phyloP scores from a whole-genome alignment of 2,113 vertebrate species.

The Naja naja region DNA sequence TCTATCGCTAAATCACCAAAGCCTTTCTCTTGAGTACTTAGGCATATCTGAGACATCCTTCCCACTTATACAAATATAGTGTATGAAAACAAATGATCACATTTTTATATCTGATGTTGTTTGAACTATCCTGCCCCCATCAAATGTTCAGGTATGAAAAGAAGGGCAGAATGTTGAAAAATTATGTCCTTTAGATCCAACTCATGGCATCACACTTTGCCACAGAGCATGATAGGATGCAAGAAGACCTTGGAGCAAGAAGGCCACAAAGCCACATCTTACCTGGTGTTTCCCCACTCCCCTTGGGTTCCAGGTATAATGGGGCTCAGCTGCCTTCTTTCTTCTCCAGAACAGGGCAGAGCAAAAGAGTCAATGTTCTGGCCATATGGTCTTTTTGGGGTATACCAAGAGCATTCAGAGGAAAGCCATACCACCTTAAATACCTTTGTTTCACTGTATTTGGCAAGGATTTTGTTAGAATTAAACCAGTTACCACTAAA shows the following conservation, averaged over 20 bases:
- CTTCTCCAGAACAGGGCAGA: constrained; percentile 55
- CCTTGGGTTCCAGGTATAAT: constrained; percentile 20
- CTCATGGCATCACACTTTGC: background rate
- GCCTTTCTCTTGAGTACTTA: background rate
- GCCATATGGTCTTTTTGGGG: constrained; percentile 71
- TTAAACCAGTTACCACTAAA: constrained; percentile 31
- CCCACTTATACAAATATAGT: background rate
- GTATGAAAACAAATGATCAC: background rate
- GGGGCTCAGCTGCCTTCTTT: constrained; percentile 41
- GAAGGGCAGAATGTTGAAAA: background rate
- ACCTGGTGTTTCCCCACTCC: constrained; percentile 7
- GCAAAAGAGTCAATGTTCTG: constrained; percentile 62
- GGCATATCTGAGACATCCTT: background rate
- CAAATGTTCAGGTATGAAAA: background rate
- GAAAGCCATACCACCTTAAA: constrained; percentile 64
- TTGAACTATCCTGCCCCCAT: background rate
- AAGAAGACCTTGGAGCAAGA: background rate
- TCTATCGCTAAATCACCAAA: background rate
- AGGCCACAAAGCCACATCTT: background rate
- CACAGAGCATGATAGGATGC: constrained; percentile 6
- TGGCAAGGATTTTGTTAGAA: constrained; percentile 45
- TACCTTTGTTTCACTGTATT: constrained; percentile 52
- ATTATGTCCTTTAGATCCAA: rapidly evolving
- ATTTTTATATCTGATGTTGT: background rate
- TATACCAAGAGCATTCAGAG: constrained; percentile 69